phyloP scores from a whole-genome alignment of 30 jellyfish, hydroid and myxozoan genomes.

The Hydractinia symbiolongicarpus region DNA sequence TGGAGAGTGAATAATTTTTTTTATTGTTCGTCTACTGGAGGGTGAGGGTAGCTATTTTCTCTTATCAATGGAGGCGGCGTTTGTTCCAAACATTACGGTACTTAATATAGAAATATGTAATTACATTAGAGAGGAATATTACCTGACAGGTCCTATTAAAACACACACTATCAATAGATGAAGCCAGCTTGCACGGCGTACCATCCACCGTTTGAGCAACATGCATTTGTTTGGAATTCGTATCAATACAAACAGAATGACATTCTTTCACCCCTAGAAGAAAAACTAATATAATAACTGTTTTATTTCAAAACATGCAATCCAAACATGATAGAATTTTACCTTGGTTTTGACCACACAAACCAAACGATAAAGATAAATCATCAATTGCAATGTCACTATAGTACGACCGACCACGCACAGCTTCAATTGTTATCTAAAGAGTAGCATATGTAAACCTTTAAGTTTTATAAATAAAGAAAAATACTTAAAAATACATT shows the following conservation, averaged over 20 bases:
- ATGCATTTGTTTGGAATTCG: not conserved
- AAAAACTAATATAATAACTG: not conserved
- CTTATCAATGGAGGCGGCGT: no score
- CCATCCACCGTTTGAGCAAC: slow-evolving; percentile 4
- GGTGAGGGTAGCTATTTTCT: no score
- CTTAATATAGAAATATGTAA: no score
- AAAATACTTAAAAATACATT: no score
- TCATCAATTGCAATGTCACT: slow-evolving; percentile 89
- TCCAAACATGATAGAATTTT: no score
- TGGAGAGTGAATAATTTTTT: not conserved
- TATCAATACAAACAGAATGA: not conserved
- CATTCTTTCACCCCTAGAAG: not conserved
- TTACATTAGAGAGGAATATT: not conserved
- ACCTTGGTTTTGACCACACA: slow-evolving; percentile 8
- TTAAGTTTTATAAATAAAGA: no score
- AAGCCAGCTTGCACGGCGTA: slow-evolving; percentile 6
- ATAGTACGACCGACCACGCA: slow-evolving; percentile 61
- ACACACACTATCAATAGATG: slow-evolving; percentile 17
- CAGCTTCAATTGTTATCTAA: slow-evolving; percentile 69
- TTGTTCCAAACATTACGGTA: no score
- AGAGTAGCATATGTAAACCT: not conserved
- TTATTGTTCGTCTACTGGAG: no score
- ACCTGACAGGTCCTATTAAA: slow-evolving; percentile 22
- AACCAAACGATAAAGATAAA: slow-evolving; percentile 35
- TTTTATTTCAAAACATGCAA: no score